Evolutionary conservation across 2,888 invertebrate genomes (phyloP).

Genomic region (Anaspis maculata): DNA sequence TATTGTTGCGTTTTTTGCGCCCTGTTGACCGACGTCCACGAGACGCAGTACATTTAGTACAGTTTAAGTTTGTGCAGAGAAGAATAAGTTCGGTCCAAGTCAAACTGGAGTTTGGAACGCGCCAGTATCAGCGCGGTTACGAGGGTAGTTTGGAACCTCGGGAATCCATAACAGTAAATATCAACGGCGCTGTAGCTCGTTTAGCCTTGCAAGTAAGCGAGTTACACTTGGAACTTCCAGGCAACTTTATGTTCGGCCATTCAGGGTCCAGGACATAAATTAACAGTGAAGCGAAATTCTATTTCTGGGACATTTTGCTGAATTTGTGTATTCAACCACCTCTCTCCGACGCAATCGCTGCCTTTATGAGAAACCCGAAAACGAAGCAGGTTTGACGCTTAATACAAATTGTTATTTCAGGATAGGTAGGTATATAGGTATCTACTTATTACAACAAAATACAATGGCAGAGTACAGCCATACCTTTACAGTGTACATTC

Average conservation of each 20-base stretch:
- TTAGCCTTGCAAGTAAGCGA: constrained; percentile 28
- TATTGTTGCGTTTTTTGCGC: constrained; percentile 1
- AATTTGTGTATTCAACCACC: constrained; percentile 8
- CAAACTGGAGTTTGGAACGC: constrained; percentile 25
- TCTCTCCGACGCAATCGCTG: no score
- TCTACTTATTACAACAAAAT: no score
- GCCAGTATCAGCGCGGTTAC: constrained; percentile 33
- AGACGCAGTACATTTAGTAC: constrained; percentile 25
- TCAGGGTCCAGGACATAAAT: constrained; percentile 29
- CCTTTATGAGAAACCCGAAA: no score
- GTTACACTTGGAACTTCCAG: constrained; percentile 30
- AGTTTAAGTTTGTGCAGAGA: constrained; percentile 24
- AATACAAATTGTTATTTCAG: no score
- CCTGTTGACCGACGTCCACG: constrained; percentile 6
- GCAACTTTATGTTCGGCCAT: constrained; percentile 28
- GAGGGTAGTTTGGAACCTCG: constrained; percentile 32
- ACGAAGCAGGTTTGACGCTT: no score
- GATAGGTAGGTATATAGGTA: no score
- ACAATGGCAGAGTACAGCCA: no score
- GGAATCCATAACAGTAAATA: constrained; percentile 28
- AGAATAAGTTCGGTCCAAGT: constrained; percentile 27
- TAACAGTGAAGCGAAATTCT: constrained; percentile 26
- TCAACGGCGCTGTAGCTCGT: constrained; percentile 32
- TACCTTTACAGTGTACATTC: no score
- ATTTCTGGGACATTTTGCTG: constrained; percentile 4